Percentiles rank a stretch among this genome's conserved stretches.
Conservation (phyloP, 2,888 invertebrate genomes). For the Harpalus rufipes region DNA sequence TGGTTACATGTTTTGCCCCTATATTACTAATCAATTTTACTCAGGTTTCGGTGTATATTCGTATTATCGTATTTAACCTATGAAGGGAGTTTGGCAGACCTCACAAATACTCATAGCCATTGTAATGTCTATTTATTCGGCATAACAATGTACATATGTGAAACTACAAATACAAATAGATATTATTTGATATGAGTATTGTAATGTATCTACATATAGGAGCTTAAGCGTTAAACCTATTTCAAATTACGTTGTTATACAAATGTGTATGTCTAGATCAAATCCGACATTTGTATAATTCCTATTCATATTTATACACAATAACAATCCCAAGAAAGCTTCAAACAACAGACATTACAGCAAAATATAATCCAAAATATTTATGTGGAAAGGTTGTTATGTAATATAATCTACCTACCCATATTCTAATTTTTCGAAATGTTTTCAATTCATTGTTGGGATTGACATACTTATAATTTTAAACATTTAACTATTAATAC, state of each 20-base stretch:
- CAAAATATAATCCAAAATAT: not conserved
- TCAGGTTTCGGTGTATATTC: too few relatives aligned
- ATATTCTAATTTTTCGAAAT: too few relatives aligned
- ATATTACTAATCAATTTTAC: too few relatives aligned
- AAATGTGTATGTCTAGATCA: not conserved
- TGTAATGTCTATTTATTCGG: conserved; percentile 3
- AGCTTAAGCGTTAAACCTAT: not conserved
- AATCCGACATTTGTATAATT: not conserved
- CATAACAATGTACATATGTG: not conserved
- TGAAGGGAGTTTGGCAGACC: too few relatives aligned
- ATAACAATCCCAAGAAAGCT: not conserved
- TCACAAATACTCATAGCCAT: too few relatives aligned
- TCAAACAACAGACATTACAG: not conserved
- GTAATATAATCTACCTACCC: too few relatives aligned
- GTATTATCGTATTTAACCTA: too few relatives aligned
- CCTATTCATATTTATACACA: conserved; percentile 6
- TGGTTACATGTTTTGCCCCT: too few relatives aligned
- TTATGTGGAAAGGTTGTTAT: not conserved
- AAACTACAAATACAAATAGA: not conserved
- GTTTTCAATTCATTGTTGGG: too few relatives aligned
- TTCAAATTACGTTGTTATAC: not conserved
- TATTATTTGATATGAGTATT: not conserved
- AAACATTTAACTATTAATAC: too few relatives aligned
- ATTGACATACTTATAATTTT: too few relatives aligned
- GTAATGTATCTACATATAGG: not conserved